These are phyloP conservation scores for Muscina levida DNA, from an alignment of 2,888 invertebrate genomes.

Conservation along the genomic window DNA sequence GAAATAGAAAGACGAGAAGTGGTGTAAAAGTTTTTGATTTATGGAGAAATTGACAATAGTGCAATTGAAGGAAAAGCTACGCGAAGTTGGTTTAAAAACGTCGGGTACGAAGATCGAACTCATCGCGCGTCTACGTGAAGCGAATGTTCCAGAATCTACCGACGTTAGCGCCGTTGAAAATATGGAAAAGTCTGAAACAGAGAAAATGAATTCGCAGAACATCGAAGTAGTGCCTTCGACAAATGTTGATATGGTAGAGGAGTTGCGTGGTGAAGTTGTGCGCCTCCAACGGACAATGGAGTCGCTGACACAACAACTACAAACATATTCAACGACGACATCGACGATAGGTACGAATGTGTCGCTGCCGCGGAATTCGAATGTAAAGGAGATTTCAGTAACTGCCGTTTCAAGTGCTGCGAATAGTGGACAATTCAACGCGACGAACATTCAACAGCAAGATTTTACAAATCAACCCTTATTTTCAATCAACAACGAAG, in stretches of 20 bases:
- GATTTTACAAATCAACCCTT: not conserved
- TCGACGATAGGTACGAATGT: slow-evolving; percentile 8
- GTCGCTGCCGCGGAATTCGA: slow-evolving; percentile 21
- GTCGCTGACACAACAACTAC: slow-evolving; percentile 11
- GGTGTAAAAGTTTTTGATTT: not conserved
- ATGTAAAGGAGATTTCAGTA: not conserved
- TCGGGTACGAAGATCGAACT: slow-evolving; percentile 30
- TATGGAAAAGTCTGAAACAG: not conserved
- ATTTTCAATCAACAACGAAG: not conserved
- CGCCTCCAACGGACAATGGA: slow-evolving; percentile 40
- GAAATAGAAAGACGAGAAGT: not conserved
- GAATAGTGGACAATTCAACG: no score
- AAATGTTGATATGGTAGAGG: not conserved
- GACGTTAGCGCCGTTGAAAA: not conserved
- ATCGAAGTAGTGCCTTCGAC: slow-evolving; percentile 15
- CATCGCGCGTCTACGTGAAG: not conserved
- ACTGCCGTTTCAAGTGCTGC: not conserved
- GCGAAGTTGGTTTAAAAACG: slow-evolving; percentile 13
- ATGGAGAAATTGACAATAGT: slow-evolving; percentile 33
- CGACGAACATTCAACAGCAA: no score
- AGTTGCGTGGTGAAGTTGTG: slow-evolving; percentile 26
- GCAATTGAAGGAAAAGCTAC: slow-evolving; percentile 29
- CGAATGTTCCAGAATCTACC: not conserved
- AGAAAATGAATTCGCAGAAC: slow-evolving; percentile 1
- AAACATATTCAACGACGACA: slow-evolving; percentile 23